Conservation (phyloP, 1,140 invertebrate genomes). For the Penaeus japonicus region DNA sequence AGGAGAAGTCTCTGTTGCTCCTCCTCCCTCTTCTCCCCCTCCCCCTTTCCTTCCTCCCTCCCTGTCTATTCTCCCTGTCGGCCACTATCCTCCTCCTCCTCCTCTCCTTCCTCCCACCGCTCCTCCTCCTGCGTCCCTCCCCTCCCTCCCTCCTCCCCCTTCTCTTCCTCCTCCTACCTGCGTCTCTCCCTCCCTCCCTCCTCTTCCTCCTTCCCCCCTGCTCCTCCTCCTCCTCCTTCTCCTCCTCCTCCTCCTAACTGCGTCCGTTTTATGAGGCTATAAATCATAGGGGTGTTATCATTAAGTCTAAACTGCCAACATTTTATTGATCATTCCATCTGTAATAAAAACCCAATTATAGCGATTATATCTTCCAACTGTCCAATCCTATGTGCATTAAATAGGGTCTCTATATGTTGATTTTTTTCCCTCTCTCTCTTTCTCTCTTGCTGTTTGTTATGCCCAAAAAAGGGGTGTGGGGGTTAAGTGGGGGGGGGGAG, state of each 20-base stretch:
- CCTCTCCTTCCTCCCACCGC: too few relatives aligned
- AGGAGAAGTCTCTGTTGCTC: too few relatives aligned
- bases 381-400: constrained; percentile 10
- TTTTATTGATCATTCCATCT: constrained; percentile 40
- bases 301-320: constrained; percentile 47
- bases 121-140: too few relatives aligned
- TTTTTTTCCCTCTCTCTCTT: background rate
- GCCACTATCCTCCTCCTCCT: too few relatives aligned
- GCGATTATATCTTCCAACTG: constrained; percentile 14
- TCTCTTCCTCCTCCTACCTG: too few relatives aligned
- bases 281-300: constrained; percentile 48
- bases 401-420: background rate
- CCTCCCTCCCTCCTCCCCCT: too few relatives aligned
- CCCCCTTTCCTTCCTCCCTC: too few relatives aligned
- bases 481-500: background rate
- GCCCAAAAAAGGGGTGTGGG: background rate
- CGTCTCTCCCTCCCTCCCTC: too few relatives aligned
- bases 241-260: background rate
- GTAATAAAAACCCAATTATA: constrained; percentile 39
- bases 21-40: too few relatives aligned
- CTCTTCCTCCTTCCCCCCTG: too few relatives aligned
- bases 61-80: too few relatives aligned
- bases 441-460: background rate
- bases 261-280: constrained; percentile 20
- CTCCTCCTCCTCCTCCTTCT: too few relatives aligned